Percentiles rank a stretch among this genome's conserved stretches.
Evolutionary conservation across 2,888 invertebrate genomes (phyloP).

Genomic region (Ornithoptera alexandrae): DNA sequence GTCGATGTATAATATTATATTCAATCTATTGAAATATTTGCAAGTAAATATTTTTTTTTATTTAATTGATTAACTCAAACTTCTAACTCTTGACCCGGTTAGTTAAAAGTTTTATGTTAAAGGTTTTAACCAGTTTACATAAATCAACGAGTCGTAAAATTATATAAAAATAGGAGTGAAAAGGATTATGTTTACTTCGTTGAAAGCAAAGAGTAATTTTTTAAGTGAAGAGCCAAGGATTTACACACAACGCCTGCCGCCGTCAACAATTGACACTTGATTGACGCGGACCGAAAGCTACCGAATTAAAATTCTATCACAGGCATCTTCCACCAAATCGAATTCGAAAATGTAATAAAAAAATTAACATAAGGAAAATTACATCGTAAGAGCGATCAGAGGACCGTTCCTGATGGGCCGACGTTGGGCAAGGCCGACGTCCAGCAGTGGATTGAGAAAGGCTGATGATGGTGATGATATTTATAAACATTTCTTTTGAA

Average conservation of each 20-base stretch:
- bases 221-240: constrained; percentile 6
- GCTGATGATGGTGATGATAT: no score
- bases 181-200: not conserved
- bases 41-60: not conserved
- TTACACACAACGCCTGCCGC: constrained; percentile 8
- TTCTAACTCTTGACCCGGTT: not conserved
- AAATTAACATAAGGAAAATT: not conserved
- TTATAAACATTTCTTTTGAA: no score
- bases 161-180: not conserved
- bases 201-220: constrained; percentile 5
- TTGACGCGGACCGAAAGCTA: constrained; percentile 17
- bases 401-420: no score
- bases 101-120: no score
- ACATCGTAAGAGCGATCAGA: no score
- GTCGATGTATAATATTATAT: no score
- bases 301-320: constrained; percentile 23
- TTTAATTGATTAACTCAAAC: not conserved
- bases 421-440: no score
- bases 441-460: no score
- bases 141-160: not conserved
- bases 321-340: constrained; percentile 9
- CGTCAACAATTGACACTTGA: constrained; percentile 22
- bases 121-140: not conserved
- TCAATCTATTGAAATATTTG: no score
- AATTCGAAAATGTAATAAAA: constrained; percentile 8